phyloP scores from a whole-genome alignment of 2,888 invertebrate species.

The Metallyticus violacea region DNA sequence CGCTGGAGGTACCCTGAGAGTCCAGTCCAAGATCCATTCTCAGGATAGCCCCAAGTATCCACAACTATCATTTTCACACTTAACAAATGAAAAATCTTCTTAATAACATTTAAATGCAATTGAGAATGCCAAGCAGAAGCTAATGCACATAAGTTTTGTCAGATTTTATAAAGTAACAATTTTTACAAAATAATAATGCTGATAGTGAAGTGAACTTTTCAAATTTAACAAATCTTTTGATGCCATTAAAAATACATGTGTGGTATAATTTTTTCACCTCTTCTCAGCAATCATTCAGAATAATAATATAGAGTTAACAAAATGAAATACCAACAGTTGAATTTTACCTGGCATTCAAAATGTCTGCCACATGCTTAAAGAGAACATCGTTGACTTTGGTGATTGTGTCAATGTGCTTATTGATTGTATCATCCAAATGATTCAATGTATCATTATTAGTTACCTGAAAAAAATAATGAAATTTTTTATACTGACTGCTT shows the following conservation, averaged over 20 bases:
- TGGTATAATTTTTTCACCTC: too few species aligned
- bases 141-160: too few species aligned
- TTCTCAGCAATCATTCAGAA: too few species aligned
- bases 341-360: conserved; percentile 52
- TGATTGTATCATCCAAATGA: conserved; percentile 37
- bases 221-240: too few species aligned
- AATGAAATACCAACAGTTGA: neutral
- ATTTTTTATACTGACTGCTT: neutral
- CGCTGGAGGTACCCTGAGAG: conserved; percentile 57
- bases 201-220: too few species aligned
- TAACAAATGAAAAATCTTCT: too few species aligned
- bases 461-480: neutral
- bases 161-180: too few species aligned
- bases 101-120: too few species aligned
- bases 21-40: conserved; percentile 57
- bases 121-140: too few species aligned
- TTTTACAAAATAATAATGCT: too few species aligned
- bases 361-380: conserved; percentile 56
- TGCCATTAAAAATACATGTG: too few species aligned
- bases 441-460: conserved; percentile 26
- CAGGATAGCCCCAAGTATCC: conserved; percentile 52
- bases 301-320: neutral
- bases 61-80: conserved; percentile 47
- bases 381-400: conserved; percentile 62
- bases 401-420: conserved; percentile 57